Base-by-base conservation (phyloP, 1,140 invertebrate genomes). In the Portunus trituberculatus region DNA sequence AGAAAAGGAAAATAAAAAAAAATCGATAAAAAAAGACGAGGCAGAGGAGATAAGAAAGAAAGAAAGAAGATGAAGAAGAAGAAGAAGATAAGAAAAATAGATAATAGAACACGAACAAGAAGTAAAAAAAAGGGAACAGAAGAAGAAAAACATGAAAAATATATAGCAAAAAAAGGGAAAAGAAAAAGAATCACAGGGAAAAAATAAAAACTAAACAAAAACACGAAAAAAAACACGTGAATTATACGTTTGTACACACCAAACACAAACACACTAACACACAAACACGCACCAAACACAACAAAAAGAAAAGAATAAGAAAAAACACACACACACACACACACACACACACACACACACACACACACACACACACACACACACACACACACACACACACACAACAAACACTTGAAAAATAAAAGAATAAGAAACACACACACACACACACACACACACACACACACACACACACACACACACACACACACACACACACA, bases 351-450 rank as follows among this genome's bases (percentile, higher is more conserved):
- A 76, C 59, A 76, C 59, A 76, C 59, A 76, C 59, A 76, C 59
- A 76, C 59, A 76, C 59, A 76, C 59, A 76, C 59, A 76, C 59
- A 76, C 59, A 76, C 59, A 76, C 59, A 76, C 82, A 82, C 76
- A 82, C 76, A 82, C 76, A 82, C 76, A 82, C 0, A 25, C 76
- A 82, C 76, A 28, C 16, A 39, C 76, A 82, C n/a, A 39, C 39
- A 39, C 39, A 39, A 39, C 1, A 39, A 39, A 39, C 1, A 39
- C n/a, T n/a, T n/a, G 1, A 39, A n/a, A 39, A 39, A 39, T 1
- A 39, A 39, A 39, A 39, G 6, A 20, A 82, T 28, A 82, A 20
- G 8, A 82, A 20, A 82, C 59, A 82, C 76, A 82, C 76, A 82
- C 76, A 82, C 76, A 82, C 0, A 25, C 76, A 82, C 76, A 28